Evolutionary conservation across 2,888 invertebrate genomes (phyloP), one percentile per base, ranked within the genome.

Genomic region (Polydrusus pterygomalis): DNA sequence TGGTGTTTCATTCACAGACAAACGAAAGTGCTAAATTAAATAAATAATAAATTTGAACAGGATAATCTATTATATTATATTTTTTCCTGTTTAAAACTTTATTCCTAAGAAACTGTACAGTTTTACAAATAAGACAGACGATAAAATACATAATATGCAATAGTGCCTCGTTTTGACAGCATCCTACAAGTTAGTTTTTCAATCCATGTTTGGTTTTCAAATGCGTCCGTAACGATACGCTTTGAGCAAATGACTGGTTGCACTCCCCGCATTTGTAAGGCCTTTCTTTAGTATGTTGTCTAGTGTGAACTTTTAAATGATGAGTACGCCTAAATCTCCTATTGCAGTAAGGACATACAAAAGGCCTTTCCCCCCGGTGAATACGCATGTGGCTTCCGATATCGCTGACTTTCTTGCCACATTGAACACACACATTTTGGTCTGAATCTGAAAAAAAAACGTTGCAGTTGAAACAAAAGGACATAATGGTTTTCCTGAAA

Each of bases 271-370:
- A 85, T 51, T 80, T 78, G 72, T 81, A 85, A 0, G 85, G 85
- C 78, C 79, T 82, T 74, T 85, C 85, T 71, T 84, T 83, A 15
- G 85, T 85, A 74, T 85, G 85, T 70, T 82, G 82, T 38, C 85
- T 79, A 8, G 15, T 73, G 80, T 83, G 56, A 9, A 84, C 80
- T 79, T 84, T 85, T 10, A 85, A 73, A 13, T 84, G 81, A 71
- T 84, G 82, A 8, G 82, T 71, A 70, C 82, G 83, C 15, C 81
- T 82, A 65, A 85, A 83, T 30, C 83, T 83, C 76, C 83, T 84
- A 79, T 80, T 78, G 75, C 85, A 85, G 68, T 79, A 78, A 0
- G 40, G 47, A 75, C 85, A 85, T 38, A 74, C 70, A 71, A 81
- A 80, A 0, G 84, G 84, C 40, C 81, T 78, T 80, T 84, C 84